phyloP scores from a whole-genome alignment of 2,797 vertebrate genomes.

The Xyrichtys novacula region DNA sequence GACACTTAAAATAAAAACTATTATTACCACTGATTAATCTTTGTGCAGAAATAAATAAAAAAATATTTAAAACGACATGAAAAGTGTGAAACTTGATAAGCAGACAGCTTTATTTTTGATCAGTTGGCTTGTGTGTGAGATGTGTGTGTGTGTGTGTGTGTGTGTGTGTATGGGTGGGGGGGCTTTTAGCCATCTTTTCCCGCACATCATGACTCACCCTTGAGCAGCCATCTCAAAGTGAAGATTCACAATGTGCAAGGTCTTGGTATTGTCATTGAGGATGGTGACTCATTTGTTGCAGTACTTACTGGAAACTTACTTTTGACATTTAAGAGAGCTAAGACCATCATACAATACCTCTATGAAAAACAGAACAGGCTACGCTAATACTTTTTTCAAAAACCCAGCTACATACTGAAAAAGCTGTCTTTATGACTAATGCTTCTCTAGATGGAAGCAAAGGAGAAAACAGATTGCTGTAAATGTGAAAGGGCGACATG shows the following conservation, averaged over 20 bases:
- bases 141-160: conserved; percentile 28
- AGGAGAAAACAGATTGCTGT: neutral
- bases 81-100: conserved; percentile 4
- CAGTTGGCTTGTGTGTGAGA: conserved; percentile 11
- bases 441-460: neutral
- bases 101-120: no score
- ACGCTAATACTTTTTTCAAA: neutral
- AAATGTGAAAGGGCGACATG: neutral
- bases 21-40: neutral
- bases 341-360: conserved; percentile 10
- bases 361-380: neutral
- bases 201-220: conserved; percentile 61
- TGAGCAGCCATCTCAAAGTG: conserved; percentile 29
- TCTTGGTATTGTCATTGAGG: conserved; percentile 44
- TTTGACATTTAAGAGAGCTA: conserved; percentile 39
- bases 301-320: conserved; percentile 52
- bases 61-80: neutral
- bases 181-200: conserved; percentile 43
- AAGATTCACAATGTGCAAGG: conserved; percentile 17
- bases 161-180: conserved; percentile 11
- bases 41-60: conserved; percentile 5
- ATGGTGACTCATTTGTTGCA: conserved; percentile 64
- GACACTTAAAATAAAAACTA: neutral
- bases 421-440: conserved; percentile 4
- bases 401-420: conserved; percentile 7